Conservation (phyloP, 2,797 vertebrate species). For the Phyllotis vaccarum region DNA sequence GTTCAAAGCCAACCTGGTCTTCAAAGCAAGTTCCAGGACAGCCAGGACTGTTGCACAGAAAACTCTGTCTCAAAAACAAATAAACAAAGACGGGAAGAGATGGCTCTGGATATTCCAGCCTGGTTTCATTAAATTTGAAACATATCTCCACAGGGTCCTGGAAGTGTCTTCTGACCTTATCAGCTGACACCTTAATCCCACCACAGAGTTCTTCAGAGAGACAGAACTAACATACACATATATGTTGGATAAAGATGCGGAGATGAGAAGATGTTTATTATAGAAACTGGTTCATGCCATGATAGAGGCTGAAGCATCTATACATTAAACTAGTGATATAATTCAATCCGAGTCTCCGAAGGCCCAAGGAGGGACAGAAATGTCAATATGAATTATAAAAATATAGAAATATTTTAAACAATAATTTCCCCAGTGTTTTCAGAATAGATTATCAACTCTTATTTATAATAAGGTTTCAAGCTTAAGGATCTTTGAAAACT, state of each 20-base stretch:
- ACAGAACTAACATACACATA: neutral
- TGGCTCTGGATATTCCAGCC: too few relatives aligned
- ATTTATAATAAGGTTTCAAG: slow-evolving; percentile 40
- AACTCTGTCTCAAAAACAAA: too few relatives aligned
- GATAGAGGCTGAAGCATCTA: neutral
- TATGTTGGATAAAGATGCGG: neutral
- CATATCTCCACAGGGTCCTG: too few relatives aligned
- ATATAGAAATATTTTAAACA: slow-evolving; percentile 1
- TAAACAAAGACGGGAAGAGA: too few relatives aligned
- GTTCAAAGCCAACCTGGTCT: too few relatives aligned
- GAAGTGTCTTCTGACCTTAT: too few relatives aligned
- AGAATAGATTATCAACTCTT: neutral
- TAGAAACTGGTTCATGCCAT: neutral
- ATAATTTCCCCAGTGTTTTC: neutral
- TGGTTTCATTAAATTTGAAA: too few relatives aligned
- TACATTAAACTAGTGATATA: too few relatives aligned
- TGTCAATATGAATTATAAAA: neutral
- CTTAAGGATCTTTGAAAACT: slow-evolving; percentile 39
- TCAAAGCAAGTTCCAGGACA: too few relatives aligned
- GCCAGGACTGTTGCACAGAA: too few relatives aligned
- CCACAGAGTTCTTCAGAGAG: neutral
- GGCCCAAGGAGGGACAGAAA: neutral
- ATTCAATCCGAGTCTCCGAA: neutral
- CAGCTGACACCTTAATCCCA: too few relatives aligned
- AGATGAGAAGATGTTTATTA: neutral